These are phyloP conservation scores for Picathartes gymnocephalus DNA, from an alignment of 2,113 vertebrate genomes.

Conservation along the genomic window DNA sequence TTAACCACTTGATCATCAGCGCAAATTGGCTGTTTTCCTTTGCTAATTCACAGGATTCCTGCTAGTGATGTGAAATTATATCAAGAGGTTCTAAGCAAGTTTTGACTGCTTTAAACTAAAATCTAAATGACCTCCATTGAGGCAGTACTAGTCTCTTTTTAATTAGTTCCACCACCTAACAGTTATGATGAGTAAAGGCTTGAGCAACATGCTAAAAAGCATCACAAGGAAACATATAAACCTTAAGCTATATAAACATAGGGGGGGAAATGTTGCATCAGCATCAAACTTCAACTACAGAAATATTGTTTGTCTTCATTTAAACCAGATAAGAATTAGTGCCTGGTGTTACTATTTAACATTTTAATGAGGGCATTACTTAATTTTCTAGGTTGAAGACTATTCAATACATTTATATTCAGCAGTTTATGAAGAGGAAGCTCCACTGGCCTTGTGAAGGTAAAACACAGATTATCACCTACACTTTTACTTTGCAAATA, in stretches of 20 bases:
- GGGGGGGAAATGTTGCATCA: neutral
- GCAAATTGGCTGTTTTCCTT: neutral
- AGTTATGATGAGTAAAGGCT: neutral
- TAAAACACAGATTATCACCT: neutral
- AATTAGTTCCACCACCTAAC: neutral
- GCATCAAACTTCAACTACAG: neutral
- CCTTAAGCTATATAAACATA: neutral
- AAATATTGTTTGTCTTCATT: neutral
- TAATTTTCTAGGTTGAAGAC: neutral
- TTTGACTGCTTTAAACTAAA: slow-evolving; percentile 2
- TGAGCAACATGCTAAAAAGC: neutral
- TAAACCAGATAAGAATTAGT: neutral
- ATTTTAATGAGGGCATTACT: neutral
- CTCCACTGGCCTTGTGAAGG: neutral
- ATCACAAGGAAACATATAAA: neutral
- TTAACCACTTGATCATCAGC: neutral
- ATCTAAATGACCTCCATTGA: neutral
- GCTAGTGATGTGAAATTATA: neutral
- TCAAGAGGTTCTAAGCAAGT: neutral
- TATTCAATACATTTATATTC: neutral
- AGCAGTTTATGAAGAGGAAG: neutral
- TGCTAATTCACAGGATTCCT: neutral
- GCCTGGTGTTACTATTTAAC: neutral
- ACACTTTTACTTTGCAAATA: neutral
- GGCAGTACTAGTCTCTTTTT: neutral